Conservation (phyloP, 2,888 invertebrate genomes). For the Cryptocheilus praepositus region DNA sequence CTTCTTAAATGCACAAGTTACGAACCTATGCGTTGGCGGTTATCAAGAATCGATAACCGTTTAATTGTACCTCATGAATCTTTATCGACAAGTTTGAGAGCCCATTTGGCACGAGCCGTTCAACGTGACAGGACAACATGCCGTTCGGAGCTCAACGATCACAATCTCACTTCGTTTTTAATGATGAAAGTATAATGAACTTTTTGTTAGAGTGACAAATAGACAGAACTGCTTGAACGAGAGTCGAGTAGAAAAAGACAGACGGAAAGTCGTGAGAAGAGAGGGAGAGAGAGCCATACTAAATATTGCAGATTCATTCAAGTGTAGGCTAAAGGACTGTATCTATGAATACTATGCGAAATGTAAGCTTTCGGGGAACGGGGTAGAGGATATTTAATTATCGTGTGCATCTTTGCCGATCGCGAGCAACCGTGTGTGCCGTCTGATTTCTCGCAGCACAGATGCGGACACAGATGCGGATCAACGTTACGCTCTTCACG, state of each 20-base stretch:
- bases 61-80: slow-evolving; percentile 40
- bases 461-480: too few species aligned
- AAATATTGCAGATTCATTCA: slow-evolving; percentile 8
- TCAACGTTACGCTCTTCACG: too few species aligned
- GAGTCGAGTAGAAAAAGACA: too few species aligned
- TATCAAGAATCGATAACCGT: slow-evolving; percentile 26
- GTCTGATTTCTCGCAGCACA: too few species aligned
- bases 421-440: too few species aligned
- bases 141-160: slow-evolving; percentile 3
- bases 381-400: too few species aligned
- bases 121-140: slow-evolving; percentile 2
- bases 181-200: background rate
- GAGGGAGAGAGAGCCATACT: slow-evolving; percentile 4
- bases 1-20: slow-evolving; percentile 48
- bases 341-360: background rate
- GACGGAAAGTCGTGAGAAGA: background rate
- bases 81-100: slow-evolving; percentile 38
- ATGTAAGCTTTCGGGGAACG: background rate
- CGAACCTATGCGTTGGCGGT: slow-evolving; percentile 32
- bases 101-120: slow-evolving; percentile 38
- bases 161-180: too few species aligned
- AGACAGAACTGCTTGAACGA: background rate
- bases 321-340: slow-evolving; percentile 2
- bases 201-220: background rate
- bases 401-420: too few species aligned